phyloP scores from a whole-genome alignment of 2,888 invertebrate genomes.

The Lasioglossum leucozonium region DNA sequence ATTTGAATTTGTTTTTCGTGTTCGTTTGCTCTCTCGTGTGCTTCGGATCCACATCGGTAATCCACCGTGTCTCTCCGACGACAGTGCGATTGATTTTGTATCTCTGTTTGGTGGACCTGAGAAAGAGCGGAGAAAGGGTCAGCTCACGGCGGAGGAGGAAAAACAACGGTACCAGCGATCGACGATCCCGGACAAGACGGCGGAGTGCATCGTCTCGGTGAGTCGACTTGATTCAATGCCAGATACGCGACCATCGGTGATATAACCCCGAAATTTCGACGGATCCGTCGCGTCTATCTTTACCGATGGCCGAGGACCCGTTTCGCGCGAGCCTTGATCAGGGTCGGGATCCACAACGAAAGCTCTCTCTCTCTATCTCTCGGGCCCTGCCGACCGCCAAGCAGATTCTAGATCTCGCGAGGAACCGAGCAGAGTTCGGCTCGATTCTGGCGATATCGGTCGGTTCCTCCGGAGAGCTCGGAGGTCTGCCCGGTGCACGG shows the following conservation, averaged over 20 bases:
- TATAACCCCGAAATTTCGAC: slow-evolving; percentile 40
- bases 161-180: slow-evolving; percentile 11
- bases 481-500: not conserved
- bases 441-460: not conserved
- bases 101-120: not conserved
- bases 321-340: not conserved
- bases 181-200: slow-evolving; percentile 27
- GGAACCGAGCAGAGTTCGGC: not conserved
- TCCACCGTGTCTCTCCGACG: not conserved
- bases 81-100: slow-evolving; percentile 25
- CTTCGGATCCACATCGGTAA: not conserved
- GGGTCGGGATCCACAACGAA: not conserved
- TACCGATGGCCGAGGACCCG: not conserved
- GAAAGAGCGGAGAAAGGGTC: not conserved
- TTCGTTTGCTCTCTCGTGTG: slow-evolving; percentile 20
- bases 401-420: not conserved
- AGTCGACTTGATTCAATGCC: slow-evolving; percentile 58
- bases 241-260: slow-evolving; percentile 39
- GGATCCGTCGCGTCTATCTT: not conserved
- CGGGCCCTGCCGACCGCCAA: too few species aligned
- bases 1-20: slow-evolving; percentile 2
- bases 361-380: too few species aligned
- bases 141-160: not conserved
- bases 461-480: not conserved
- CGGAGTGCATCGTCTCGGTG: slow-evolving; percentile 55